These are phyloP conservation scores for Turritopsis dohrnii DNA, from an alignment of 30 jellyfish, hydroid and myxozoan species.

Conservation along the genomic window DNA sequence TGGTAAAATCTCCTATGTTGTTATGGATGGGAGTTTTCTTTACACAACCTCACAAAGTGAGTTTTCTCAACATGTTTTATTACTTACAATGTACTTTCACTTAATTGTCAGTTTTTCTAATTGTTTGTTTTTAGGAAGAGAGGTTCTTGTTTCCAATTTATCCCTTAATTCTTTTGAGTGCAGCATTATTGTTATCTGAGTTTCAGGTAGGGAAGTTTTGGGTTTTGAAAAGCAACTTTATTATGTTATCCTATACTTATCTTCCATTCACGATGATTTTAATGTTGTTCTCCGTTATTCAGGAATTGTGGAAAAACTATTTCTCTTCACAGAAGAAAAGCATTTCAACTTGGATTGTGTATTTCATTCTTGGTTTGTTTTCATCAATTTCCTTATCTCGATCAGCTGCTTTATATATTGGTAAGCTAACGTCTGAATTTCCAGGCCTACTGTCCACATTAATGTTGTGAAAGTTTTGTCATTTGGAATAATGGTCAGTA, in stretches of 20 bases:
- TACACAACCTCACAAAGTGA: constrained; percentile 92
- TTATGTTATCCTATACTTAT: neutral
- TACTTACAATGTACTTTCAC: neutral
- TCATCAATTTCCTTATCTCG: constrained; percentile 64
- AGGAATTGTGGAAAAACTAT: constrained; percentile 67
- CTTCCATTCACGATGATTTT: neutral
- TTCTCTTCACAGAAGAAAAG: constrained; percentile 43
- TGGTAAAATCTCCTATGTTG: constrained; percentile 83
- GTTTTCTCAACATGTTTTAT: neutral
- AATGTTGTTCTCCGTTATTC: neutral
- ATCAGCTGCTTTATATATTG: constrained; percentile 74
- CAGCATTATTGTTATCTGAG: constrained; percentile 47
- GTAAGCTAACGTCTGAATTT: constrained; percentile 25
- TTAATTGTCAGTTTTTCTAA: neutral
- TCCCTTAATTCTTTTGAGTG: constrained; percentile 75
- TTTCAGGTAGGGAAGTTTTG: constrained; percentile 60
- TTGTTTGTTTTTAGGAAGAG: constrained; percentile 61
- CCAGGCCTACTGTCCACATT: too few species aligned
- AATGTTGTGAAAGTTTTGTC: too few species aligned
- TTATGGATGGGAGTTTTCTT: constrained; percentile 77
- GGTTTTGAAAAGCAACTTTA: neutral
- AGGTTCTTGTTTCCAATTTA: constrained; percentile 94
- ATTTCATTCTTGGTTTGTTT: constrained; percentile 41
- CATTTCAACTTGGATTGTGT: constrained; percentile 74
- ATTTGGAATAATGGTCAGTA: too few species aligned